These are phyloP conservation scores for Horisme vitalbata DNA, from an alignment of 2,888 invertebrate species.

Conservation along the genomic window DNA sequence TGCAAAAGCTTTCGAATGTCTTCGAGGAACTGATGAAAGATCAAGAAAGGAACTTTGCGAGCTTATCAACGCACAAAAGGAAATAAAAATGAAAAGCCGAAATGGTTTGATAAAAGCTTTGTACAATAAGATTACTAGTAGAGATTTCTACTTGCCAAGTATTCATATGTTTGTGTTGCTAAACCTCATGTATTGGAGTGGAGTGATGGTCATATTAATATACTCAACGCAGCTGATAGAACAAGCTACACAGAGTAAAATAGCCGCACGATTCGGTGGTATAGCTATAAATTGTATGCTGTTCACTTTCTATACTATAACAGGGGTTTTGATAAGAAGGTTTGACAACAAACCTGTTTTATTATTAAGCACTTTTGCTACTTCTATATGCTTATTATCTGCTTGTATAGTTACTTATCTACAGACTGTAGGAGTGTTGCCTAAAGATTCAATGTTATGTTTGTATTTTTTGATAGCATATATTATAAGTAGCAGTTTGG, in stretches of 20 bases:
- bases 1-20: conserved; percentile 21
- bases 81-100: background rate
- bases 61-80: conserved; percentile 16
- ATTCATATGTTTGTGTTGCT: conserved; percentile 23
- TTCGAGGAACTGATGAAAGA: conserved; percentile 19
- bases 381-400: conserved; percentile 11
- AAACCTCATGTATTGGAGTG: conserved; percentile 27
- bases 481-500: conserved; percentile 21
- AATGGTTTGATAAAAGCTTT: background rate
- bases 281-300: conserved; percentile 20
- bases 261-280: conserved; percentile 18
- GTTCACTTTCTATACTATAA: conserved; percentile 10
- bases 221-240: conserved; percentile 24
- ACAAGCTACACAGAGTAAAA: conserved; percentile 13
- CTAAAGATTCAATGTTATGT: conserved; percentile 21
- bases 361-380: conserved; percentile 12
- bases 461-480: conserved; percentile 25
- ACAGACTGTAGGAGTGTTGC: conserved; percentile 15
- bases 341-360: conserved; percentile 26
- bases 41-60: conserved; percentile 16
- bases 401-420: conserved; percentile 17
- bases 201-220: conserved; percentile 24
- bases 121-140: conserved; percentile 5
- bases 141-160: conserved; percentile 25
- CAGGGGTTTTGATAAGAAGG: conserved; percentile 14